Percentiles rank a stretch among this genome's conserved stretches.
Evolutionary conservation across 2,888 invertebrate species (phyloP).

Genomic region (Merodon equestris): DNA sequence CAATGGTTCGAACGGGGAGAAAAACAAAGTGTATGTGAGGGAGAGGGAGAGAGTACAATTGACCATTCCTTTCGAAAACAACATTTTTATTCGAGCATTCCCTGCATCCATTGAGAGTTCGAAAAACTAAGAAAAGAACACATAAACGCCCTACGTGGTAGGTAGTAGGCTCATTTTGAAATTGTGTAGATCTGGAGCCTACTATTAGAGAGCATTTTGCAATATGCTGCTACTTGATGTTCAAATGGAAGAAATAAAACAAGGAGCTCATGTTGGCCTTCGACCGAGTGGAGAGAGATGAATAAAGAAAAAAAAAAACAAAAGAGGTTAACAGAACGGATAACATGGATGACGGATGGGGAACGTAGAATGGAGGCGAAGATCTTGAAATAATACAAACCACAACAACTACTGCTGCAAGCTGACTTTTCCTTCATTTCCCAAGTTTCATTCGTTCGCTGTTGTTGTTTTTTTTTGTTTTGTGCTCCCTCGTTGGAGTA

Average conservation of each 20-base stretch:
- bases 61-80: too few species aligned
- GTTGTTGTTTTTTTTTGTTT: too few species aligned
- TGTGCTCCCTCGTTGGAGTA: constrained; percentile 15
- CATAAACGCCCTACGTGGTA: not conserved
- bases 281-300: constrained; percentile 49
- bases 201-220: not conserved
- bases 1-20: constrained; percentile 29
- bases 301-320: constrained; percentile 31
- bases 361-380: not conserved
- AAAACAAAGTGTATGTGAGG: constrained; percentile 7
- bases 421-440: too few species aligned
- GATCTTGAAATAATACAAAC: constrained; percentile 26
- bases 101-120: not conserved
- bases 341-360: not conserved
- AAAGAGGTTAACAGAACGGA: constrained; percentile 47
- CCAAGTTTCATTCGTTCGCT: too few species aligned
- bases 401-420: constrained; percentile 27
- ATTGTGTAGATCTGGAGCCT: constrained; percentile 19
- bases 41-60: too few species aligned
- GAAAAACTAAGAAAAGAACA: too few species aligned
- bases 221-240: constrained; percentile 17
- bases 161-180: constrained; percentile 38
- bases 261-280: constrained; percentile 46
- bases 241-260: constrained; percentile 6
- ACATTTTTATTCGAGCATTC: too few species aligned